phyloP scores from a whole-genome alignment of 2,113 vertebrate species.

The Synodontis membranacea region DNA sequence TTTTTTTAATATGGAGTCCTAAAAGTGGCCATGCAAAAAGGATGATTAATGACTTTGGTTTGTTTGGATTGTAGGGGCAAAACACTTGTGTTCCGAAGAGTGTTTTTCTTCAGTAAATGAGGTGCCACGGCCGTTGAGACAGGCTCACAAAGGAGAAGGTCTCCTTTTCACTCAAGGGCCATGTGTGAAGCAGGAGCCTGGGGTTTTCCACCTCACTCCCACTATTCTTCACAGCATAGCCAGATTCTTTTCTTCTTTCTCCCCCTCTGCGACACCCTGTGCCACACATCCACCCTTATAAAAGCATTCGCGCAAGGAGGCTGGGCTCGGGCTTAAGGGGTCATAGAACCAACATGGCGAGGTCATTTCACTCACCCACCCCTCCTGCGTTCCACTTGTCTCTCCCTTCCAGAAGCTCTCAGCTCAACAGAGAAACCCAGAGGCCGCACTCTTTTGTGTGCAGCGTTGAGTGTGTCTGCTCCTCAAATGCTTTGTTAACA shows the following conservation, averaged over 20 bases:
- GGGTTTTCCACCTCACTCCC: conserved; percentile 49
- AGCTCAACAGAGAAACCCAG: conserved; percentile 68
- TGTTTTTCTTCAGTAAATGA: conserved; percentile 54
- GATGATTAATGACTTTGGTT: conserved; percentile 49
- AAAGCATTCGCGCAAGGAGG: conserved; percentile 71
- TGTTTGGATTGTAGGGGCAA: conserved; percentile 46
- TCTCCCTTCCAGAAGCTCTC: conserved; percentile 62
- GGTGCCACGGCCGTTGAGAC: conserved; percentile 52
- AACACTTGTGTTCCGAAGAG: conserved; percentile 38
- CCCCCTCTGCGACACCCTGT: conserved; percentile 47
- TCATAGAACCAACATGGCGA: conserved; percentile 67
- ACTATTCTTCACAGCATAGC: conserved; percentile 51
- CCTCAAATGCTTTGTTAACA: conserved; percentile 59
- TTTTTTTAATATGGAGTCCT: conserved; percentile 6
- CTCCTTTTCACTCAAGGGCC: conserved; percentile 67
- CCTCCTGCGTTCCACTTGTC: conserved; percentile 52
- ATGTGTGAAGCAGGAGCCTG: conserved; percentile 69
- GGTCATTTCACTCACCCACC: conserved; percentile 66
- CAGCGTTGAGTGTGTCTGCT: conserved; percentile 61
- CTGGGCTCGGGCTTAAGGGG: conserved; percentile 71
- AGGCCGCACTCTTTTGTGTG: conserved; percentile 62
- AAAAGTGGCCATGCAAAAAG: conserved; percentile 38
- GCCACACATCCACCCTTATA: conserved; percentile 54
- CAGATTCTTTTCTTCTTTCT: conserved; percentile 39
- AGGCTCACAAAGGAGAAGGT: conserved; percentile 67